phyloP scores from a whole-genome alignment of 2,113 vertebrate genomes.

The Nothoprocta perdicaria region DNA sequence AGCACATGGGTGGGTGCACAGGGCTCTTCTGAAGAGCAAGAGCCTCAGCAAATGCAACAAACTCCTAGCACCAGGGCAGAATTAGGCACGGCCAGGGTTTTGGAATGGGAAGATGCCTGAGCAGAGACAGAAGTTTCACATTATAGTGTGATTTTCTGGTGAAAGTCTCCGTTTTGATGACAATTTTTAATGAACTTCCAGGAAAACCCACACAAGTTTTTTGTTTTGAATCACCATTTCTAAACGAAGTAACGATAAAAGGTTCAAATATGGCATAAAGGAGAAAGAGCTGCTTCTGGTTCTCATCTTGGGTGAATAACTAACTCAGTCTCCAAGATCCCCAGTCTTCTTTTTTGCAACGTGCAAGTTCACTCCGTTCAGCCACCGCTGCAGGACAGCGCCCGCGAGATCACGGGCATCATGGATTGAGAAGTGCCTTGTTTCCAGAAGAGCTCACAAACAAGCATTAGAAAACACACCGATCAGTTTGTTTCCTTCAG shows the following conservation, averaged over 20 bases:
- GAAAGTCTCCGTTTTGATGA: background rate
- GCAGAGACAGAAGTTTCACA: background rate
- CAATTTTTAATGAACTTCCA: background rate
- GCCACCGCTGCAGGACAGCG: background rate
- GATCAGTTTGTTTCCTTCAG: background rate
- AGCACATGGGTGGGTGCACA: background rate
- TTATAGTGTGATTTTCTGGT: background rate
- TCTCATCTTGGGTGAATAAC: background rate
- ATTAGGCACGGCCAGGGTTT: background rate
- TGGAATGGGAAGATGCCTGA: background rate
- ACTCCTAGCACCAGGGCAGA: background rate
- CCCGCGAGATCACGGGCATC: background rate
- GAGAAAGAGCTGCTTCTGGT: background rate
- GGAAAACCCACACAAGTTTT: background rate
- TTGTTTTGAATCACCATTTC: background rate
- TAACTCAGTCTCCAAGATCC: background rate
- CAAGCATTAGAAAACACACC: background rate
- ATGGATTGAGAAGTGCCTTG: background rate
- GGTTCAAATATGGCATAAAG: background rate
- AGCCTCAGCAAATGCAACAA: background rate
- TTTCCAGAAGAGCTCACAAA: background rate
- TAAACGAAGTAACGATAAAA: background rate
- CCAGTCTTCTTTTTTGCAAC: background rate
- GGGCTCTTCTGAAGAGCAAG: background rate
- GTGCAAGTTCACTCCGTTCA: background rate